phyloP scores from a whole-genome alignment of 1,140 invertebrate genomes.

The Amphibalanus amphitrite region DNA sequence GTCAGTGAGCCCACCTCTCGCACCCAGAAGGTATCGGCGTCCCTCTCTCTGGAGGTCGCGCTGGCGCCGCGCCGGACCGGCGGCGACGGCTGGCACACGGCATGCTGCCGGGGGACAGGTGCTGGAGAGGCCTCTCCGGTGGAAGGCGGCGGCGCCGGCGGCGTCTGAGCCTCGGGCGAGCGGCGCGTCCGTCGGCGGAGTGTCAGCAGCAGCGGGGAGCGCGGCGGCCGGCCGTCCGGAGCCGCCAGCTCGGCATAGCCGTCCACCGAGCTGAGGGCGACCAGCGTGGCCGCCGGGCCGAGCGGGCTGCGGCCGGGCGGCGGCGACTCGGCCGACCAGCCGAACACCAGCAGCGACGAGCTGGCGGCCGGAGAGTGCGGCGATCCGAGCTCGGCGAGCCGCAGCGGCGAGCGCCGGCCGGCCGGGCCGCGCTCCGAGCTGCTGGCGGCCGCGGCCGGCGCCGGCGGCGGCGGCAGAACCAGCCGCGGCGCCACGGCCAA shows the following conservation, averaged over 20 bases:
- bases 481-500: not conserved
- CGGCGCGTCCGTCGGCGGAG: not conserved
- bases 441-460: too few species aligned
- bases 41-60: not conserved
- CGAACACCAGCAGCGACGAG: not conserved
- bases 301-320: not conserved
- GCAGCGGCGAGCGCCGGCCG: not conserved
- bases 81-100: not conserved
- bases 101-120: too few species aligned
- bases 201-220: not conserved
- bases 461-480: too few species aligned
- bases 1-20: slow-evolving; percentile 1
- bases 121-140: too few species aligned
- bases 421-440: not conserved
- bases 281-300: not conserved
- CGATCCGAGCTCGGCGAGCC: not conserved
- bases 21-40: not conserved
- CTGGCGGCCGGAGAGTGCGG: not conserved
- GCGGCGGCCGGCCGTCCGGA: not conserved
- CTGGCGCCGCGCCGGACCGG: not conserved
- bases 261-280: too few species aligned
- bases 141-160: too few species aligned
- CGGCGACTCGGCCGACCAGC: not conserved
- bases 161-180: not conserved
- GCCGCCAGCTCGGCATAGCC: not conserved